These are phyloP conservation scores for Glandiceps talaboti DNA, from an alignment of 53 echinoderm and acorn worm genomes.

Conservation along the genomic window DNA sequence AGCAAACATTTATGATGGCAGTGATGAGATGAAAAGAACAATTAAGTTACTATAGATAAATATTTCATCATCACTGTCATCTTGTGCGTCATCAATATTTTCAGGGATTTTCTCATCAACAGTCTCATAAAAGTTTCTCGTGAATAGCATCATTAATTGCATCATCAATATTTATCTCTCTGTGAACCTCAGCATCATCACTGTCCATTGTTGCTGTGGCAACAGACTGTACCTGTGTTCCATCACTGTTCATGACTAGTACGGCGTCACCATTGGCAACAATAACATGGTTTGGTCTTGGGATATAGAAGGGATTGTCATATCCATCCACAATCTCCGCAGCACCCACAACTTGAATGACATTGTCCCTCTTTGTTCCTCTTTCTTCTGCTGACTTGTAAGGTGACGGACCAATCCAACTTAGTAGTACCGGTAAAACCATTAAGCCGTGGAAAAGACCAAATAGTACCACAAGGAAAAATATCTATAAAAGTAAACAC, in stretches of 20 bases:
- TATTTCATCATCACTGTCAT: too few relatives aligned
- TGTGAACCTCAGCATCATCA: too few relatives aligned
- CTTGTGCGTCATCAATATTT: too few relatives aligned
- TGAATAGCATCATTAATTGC: too few relatives aligned
- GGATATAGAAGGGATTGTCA: neutral
- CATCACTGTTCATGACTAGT: neutral
- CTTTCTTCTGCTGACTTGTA: neutral
- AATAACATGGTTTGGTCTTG: neutral
- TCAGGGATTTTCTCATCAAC: too few relatives aligned
- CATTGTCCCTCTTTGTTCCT: neutral
- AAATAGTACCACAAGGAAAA: conserved; percentile 5
- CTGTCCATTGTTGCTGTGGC: too few relatives aligned
- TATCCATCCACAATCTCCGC: neutral
- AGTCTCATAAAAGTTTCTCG: too few relatives aligned
- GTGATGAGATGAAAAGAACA: too few relatives aligned
- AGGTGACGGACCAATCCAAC: conserved; percentile 7
- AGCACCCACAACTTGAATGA: neutral
- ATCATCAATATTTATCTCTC: too few relatives aligned
- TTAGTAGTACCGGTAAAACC: conserved; percentile 3
- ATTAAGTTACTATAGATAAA: too few relatives aligned
- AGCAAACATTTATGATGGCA: too few relatives aligned
- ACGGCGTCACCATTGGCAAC: neutral
- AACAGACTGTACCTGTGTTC: neutral
- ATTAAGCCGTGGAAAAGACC: conserved; percentile 9
- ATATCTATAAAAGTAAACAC: conserved; percentile 1